These are phyloP conservation scores for Neuroterus valhalla DNA, from an alignment of 1,140 invertebrate species.

Conservation along the genomic window DNA sequence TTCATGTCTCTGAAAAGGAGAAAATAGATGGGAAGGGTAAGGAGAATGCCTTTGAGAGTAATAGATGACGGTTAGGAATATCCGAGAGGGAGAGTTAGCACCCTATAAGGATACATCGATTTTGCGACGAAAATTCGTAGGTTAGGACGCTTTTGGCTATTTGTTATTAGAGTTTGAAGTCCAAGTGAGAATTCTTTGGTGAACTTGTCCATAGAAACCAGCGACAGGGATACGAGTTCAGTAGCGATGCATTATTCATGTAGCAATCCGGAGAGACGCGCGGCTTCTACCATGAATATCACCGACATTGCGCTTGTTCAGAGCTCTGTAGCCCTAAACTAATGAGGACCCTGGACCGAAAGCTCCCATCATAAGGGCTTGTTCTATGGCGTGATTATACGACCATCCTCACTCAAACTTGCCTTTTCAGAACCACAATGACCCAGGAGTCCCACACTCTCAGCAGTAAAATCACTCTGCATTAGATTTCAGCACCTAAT, in stretches of 20 bases:
- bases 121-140: too few species aligned
- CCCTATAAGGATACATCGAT: too few species aligned
- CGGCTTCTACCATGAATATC: conserved; percentile 2
- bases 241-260: conserved; percentile 16
- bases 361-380: not conserved
- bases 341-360: conserved; percentile 14
- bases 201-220: not conserved
- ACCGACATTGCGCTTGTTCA: conserved; percentile 13
- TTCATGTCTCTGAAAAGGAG: too few species aligned
- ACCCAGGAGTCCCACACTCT: not conserved
- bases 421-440: conserved; percentile 2
- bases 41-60: too few species aligned
- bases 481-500: too few species aligned
- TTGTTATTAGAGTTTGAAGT: not conserved
- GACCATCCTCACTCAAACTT: not conserved
- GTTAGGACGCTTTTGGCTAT: not conserved
- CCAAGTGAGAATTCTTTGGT: not conserved
- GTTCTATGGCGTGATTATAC: conserved; percentile 18
- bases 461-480: not conserved
- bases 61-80: too few species aligned
- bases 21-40: too few species aligned
- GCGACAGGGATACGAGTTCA: not conserved
- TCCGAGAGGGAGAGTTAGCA: too few species aligned
- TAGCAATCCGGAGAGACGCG: conserved; percentile 2
- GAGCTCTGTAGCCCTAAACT: conserved; percentile 14